Percentiles rank a stretch among this genome's conserved stretches.
Conservation (phyloP, 2,113 vertebrate species). For the Corydoras maculifer region DNA sequence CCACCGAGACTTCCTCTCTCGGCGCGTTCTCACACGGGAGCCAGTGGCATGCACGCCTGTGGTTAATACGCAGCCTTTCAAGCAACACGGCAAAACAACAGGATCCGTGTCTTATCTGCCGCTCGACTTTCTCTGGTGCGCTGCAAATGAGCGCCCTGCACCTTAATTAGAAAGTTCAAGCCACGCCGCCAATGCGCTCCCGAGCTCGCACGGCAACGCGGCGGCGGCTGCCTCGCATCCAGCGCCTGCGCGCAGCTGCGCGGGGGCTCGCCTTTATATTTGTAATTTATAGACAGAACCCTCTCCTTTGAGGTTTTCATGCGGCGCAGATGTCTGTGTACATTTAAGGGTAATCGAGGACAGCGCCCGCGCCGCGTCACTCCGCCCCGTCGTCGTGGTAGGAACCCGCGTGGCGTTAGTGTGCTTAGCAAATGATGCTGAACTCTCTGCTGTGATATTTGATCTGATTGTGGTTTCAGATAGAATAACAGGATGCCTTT, state of each 20-base stretch:
- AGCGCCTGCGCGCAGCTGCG: conserved; percentile 8
- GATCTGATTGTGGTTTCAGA: conserved; percentile 37
- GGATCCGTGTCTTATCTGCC: conserved; percentile 54
- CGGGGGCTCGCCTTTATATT: neutral
- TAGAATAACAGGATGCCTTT: conserved; percentile 33
- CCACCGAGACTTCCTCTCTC: conserved; percentile 40
- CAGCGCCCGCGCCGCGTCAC: neutral
- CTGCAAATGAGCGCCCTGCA: conserved; percentile 49
- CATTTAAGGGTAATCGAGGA: conserved; percentile 2
- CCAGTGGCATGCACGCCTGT: conserved; percentile 55
- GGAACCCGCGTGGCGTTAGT: no score
- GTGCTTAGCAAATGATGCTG: neutral
- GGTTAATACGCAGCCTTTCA: conserved; percentile 56
- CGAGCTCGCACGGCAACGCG: neutral
- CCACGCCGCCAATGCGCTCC: conserved; percentile 10
- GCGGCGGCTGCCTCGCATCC: neutral
- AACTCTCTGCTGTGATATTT: conserved; percentile 8
- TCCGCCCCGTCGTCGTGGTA: neutral
- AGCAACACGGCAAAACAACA: conserved; percentile 45
- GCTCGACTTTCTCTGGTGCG: conserved; percentile 48
- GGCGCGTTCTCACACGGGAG: conserved; percentile 26
- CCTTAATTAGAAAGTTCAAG: conserved; percentile 63
- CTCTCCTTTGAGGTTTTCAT: conserved; percentile 14
- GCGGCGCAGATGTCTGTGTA: conserved; percentile 8
- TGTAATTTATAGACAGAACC: conserved; percentile 10